Conservation (phyloP, 2,113 vertebrate species). For the Calonectris borealis region DNA sequence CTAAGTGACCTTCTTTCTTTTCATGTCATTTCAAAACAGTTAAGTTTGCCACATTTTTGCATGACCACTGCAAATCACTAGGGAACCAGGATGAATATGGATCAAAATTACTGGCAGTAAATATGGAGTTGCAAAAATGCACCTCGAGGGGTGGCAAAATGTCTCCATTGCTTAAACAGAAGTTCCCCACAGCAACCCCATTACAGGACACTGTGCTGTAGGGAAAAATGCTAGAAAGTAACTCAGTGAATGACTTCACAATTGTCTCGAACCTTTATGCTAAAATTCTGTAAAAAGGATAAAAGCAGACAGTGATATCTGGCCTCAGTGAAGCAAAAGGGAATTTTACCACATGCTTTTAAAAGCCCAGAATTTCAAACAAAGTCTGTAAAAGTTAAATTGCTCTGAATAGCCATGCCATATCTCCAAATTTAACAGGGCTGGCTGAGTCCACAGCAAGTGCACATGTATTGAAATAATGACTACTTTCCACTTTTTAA, state of each 20-base stretch:
- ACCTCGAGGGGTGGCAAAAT: neutral
- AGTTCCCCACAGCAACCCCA: neutral
- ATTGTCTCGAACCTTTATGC: constrained; percentile 12
- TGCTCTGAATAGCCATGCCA: neutral
- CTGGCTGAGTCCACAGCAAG: constrained; percentile 17
- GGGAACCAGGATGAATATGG: neutral
- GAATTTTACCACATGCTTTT: constrained; percentile 35
- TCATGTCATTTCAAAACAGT: neutral
- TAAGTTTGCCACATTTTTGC: neutral
- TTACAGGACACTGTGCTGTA: neutral
- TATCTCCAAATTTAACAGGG: constrained; percentile 23
- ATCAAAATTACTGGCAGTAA: neutral
- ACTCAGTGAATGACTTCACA: neutral
- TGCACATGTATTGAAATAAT: neutral
- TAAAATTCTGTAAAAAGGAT: neutral
- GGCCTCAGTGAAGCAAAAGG: constrained; percentile 30
- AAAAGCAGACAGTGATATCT: constrained; percentile 19
- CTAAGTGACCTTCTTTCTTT: neutral
- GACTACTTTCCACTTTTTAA: neutral
- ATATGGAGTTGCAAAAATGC: neutral
- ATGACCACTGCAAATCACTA: neutral
- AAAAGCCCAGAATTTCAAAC: constrained; percentile 29
- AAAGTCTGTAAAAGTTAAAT: constrained; percentile 29
- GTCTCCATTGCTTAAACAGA: neutral
- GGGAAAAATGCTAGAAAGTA: neutral